Base-by-base conservation (phyloP, 2,797 vertebrate genomes). In the Melanotaenia pygmaea region DNA sequence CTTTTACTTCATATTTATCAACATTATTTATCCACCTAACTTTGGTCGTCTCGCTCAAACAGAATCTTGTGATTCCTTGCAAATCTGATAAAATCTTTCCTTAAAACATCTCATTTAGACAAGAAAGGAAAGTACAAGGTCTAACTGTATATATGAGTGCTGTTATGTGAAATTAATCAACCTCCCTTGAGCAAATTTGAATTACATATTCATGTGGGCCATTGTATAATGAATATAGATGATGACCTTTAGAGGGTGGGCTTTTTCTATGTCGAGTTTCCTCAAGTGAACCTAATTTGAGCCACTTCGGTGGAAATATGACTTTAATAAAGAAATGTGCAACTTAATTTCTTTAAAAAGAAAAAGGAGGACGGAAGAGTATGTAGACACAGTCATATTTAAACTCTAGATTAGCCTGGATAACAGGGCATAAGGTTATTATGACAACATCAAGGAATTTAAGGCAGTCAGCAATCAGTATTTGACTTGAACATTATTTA, bases 181-280 rank as follows among this genome's bases (percentile, higher is more conserved):
- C 83, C 78, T 66, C 81, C 80, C 80, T 80, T 74, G 65, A 86
- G 85, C 80, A 81, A 87, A 88, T 80, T 80, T 63, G 51, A 74
- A 75, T 79, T 74, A 82, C 74, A 84, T 68, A 85, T 86, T 88
- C 86, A 85, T 86, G 50, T 50, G 68, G 73, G 69, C 71, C 75
- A 71, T 57, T 72, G 74, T 87, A 70, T 79, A 82, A 90, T 90
- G 79, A 92, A 90, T 89, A 88, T 80, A 80, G 79, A 89, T 79
- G 67, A 83, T 77, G 81, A 89, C 81, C 88, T 90, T 92, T 85
- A 16, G 61, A 86, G 74, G 69, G 67, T 50, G 53, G 22, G 34
- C 20, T 70, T 76, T 81, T 71, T 79, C 35, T 58, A 69, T 62
- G 70, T 32, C 57, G 51, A 22, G 67, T 79, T 85, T 77, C 64